Base-by-base conservation (phyloP, 2,888 invertebrate genomes). In the Phaonia tiefii region DNA sequence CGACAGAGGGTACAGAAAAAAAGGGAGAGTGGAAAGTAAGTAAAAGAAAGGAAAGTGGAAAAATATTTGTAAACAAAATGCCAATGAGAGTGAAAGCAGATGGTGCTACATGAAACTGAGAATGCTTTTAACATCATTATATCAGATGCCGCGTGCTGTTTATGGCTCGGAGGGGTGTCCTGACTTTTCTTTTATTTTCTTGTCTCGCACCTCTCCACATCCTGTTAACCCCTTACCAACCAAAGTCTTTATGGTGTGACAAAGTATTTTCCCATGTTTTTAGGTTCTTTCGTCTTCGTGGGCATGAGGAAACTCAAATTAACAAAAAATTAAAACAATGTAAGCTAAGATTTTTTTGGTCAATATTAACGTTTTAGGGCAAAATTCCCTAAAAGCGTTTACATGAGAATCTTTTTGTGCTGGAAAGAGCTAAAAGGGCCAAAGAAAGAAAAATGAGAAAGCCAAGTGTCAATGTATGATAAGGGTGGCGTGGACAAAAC, bases 381-480 rank as follows among this genome's bases (percentile, higher is more conserved):
- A 63, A 22, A 39, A 42, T 63, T 63, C 7, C 15, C 10, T 31
- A 15, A 26, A 42, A 42, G 15, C 1, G 15, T 37, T 37, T 60
- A 37, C 11, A n/a, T 8, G 37, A 42, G 37, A 60, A 60, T 39
- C 37, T 25, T 70, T 22, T 69, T 69, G 22, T 74, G 63, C n/a
- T n/a, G n/a, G n/a, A 44, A 44, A 44, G 49, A 49, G 44, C 58
- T 26, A 13, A 70, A 2, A 63, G 22, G 26, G 51, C n/a, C 39
- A 71, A 49, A 37, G 39, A 67, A 51, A 2, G n/a, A 71, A 56
- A n/a, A n/a, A n/a, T n/a, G n/a, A n/a, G n/a, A n/a, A n/a, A n/a
- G n/a, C n/a, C n/a, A 75, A 80, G 65, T 80, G 79, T 80, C 75
- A 80, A 75, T 80, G 75, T 13, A 71, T 80, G 79, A 80, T 75